Evolutionary conservation across 2,888 invertebrate species (phyloP).

Genomic region (Polyploca ridens): DNA sequence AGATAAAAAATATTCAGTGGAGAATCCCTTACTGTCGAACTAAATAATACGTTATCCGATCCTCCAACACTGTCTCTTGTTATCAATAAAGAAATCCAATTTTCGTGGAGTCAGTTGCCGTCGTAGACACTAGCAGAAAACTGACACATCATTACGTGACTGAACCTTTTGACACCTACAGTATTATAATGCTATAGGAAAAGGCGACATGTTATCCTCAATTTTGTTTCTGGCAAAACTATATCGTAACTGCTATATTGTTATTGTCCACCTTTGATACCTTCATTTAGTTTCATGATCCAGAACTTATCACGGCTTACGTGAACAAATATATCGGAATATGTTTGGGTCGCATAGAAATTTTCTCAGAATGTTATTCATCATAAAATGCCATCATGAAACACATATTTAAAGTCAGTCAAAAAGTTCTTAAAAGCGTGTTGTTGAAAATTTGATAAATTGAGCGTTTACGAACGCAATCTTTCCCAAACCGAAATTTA

Average conservation of each 20-base stretch:
- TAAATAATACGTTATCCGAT: conserved; percentile 31
- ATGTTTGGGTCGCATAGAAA: not conserved
- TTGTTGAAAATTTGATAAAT: conserved; percentile 4
- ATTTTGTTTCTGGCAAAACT: conserved; percentile 11
- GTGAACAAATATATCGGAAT: not conserved
- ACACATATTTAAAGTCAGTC: not conserved
- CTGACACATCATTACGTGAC: conserved; percentile 78
- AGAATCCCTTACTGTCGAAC: not conserved
- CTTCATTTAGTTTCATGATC: not conserved
- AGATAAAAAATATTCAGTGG: not conserved
- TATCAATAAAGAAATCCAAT: conserved; percentile 71
- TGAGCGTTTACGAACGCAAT: conserved; percentile 8
- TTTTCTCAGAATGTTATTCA: not conserved
- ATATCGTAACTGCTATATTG: not conserved
- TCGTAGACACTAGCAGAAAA: conserved; percentile 49
- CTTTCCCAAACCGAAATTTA: conserved; percentile 14
- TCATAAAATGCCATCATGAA: not conserved
- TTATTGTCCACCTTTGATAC: not conserved
- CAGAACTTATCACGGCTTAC: not conserved
- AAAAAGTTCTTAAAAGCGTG: not conserved
- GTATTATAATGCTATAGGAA: conserved; percentile 55
- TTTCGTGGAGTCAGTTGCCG: conserved; percentile 53
- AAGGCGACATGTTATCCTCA: conserved; percentile 20
- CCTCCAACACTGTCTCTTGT: conserved; percentile 48
- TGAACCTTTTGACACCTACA: conserved; percentile 59